Evolutionary conservation across 2,797 vertebrate genomes (phyloP), one percentile per base, ranked within the genome.

Genomic region (Sebastolobus altivelis): DNA sequence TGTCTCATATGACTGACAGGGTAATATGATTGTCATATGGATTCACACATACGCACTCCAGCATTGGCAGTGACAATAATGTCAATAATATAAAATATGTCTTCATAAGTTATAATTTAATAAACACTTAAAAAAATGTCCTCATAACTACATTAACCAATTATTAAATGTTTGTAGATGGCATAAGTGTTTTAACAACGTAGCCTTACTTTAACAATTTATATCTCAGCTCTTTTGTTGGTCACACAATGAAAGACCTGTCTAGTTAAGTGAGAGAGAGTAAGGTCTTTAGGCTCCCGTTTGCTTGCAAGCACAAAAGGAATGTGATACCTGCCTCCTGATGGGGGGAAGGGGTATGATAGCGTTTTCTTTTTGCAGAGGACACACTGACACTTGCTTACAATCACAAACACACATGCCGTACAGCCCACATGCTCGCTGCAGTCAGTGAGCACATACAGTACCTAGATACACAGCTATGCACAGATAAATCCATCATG

Each of bases 401-500:
- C 65, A 77, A 70, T 75, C 82, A 60, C 77, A 79, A 72, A 62
- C 69, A 68, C 77, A 75, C 59, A 59, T 9, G 73, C 65, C 69
- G 10, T 79, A 77, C 38, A 33, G 35, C 9, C 27, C 84, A 75
- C 77, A 59, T 66, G 72, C 74, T 75, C 12, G 38, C 77, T 76
- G 27, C 59, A 84, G 81, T 84, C 77, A 72, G 59, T 46, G 79
- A 82, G 79, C 81, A 87, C 68, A 85, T 85, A 84, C 61, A 61
- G 86, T 72, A 79, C 49, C 65, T 69, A 85, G 77, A 90, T 87
- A 88, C 83, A 88, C 65, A 78, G 78, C 82, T 72, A 75, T 79
- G 77, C 52, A 65, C 40, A 61, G 85, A 91, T 88, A 86, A 92
- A 95, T 95, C 90, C 87, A 94, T 95, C 93, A 93, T 81, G 62